phyloP scores from a whole-genome alignment of 2,113 vertebrate genomes.

The Entomyzon cyanotis region DNA sequence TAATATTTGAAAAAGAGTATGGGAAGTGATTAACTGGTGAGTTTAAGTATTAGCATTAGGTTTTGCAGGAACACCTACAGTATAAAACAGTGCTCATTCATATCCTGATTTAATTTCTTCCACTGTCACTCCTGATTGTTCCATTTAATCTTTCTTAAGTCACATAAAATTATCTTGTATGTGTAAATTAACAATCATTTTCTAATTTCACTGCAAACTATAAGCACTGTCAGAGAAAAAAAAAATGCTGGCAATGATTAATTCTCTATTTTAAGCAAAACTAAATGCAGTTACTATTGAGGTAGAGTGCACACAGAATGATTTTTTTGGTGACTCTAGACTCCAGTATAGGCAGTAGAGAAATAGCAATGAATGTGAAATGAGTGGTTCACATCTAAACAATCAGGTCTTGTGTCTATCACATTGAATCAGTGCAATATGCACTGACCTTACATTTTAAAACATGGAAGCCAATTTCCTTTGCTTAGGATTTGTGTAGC shows the following conservation, averaged over 20 bases:
- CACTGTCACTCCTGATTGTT: conserved; percentile 65
- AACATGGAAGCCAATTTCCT: conserved; percentile 71
- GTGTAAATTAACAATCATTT: conserved; percentile 67
- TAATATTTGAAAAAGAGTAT: conserved; percentile 69
- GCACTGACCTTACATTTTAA: conserved; percentile 54
- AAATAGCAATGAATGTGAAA: conserved; percentile 47
- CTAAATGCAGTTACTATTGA: not conserved
- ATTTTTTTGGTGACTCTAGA: not conserved
- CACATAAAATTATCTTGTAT: conserved; percentile 65
- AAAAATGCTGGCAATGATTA: not conserved
- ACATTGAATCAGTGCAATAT: conserved; percentile 1
- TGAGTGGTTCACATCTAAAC: conserved; percentile 23
- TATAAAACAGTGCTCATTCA: conserved; percentile 72
- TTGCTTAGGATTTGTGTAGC: conserved; percentile 28
- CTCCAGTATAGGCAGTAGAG: not conserved
- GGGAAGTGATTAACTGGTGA: conserved; percentile 70
- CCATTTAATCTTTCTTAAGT: conserved; percentile 74
- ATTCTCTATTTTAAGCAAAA: conserved; percentile 58
- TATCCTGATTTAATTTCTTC: conserved; percentile 78
- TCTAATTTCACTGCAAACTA: conserved; percentile 58
- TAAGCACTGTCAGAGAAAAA: conserved; percentile 18
- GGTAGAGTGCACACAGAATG: not conserved
- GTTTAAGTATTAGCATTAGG: conserved; percentile 64
- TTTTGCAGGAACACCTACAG: conserved; percentile 65
- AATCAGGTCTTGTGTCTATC: not conserved